Evolutionary conservation across 2,888 invertebrate species (phyloP), one percentile per base, ranked within the genome.

Genomic region (Melanostoma mellinum): DNA sequence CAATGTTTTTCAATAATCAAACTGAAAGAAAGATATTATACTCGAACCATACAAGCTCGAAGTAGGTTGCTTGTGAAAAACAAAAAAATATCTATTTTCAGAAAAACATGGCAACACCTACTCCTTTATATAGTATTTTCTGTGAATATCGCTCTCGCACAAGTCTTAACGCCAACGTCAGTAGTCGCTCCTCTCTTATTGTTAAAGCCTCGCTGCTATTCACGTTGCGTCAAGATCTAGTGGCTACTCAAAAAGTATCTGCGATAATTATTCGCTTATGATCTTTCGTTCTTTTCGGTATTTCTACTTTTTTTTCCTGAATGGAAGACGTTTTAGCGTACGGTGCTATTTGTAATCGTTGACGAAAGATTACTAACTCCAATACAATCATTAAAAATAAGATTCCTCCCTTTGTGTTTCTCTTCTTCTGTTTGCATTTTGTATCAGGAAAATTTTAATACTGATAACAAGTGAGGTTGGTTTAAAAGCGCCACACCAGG

Each of bases 251-350:
- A 58, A 73, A 52, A 63, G 73, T 82, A 82, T 82, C 82, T 58
- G 73, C 73, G 77, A 77, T 73, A 77, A 77, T 71, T 82, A 77
- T 77, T 82, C 68, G 82, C 73, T 73, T 73, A 77, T 69, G 77
- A 77, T 82, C 77, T 72, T 72, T 77, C 81, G 73, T 82, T 67
- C 56, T 77, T 56, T 77, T 69, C 82, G 68, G 77, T 77, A 52
- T 73, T 77, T 73, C 50, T 63, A 61, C 35, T 63, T 42, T 61
- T n/a, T 63, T 63, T 69, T 55, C 68, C 53, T 68, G 35, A 74
- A 74, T 82, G 77, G 68, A 76, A 77, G 77, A 68, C 68, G 60
- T 77, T 44, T 76, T 81, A 76, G 44, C 67, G 72, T 55, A 56
- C 72, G 55, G 55, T 76, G 48, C 46, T 38, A 52, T 60, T 68